Evolutionary conservation across 2,888 invertebrate species (phyloP).

Genomic region (Hanleya hanleyi): DNA sequence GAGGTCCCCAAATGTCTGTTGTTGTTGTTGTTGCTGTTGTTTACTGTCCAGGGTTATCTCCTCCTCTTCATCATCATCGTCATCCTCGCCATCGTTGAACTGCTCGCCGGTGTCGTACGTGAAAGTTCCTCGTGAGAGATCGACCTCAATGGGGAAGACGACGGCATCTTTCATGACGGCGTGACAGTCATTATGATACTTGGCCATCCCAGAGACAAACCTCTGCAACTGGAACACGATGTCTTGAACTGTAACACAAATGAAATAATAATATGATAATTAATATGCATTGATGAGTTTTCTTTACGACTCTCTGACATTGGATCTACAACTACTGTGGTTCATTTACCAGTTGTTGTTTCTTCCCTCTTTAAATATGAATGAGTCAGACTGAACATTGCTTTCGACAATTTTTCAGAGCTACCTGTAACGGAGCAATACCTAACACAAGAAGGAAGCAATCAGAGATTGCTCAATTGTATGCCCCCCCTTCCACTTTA

Average conservation of each 20-base stretch:
- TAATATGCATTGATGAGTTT: neutral
- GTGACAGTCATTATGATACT: slow-evolving; percentile 83
- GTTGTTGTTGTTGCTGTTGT: slow-evolving; percentile 5
- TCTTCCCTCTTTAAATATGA: too few relatives aligned
- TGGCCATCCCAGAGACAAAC: slow-evolving; percentile 88
- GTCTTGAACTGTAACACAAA: slow-evolving; percentile 82
- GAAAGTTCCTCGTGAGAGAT: slow-evolving; percentile 92
- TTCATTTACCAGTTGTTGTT: too few relatives aligned
- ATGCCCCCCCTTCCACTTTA: too few relatives aligned
- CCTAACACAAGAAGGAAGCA: too few relatives aligned
- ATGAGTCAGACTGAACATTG: too few relatives aligned
- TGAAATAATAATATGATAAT: too few relatives aligned
- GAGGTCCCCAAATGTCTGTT: slow-evolving; percentile 44
- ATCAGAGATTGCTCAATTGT: too few relatives aligned
- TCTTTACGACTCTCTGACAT: too few relatives aligned
- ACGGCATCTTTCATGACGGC: slow-evolving; percentile 82
- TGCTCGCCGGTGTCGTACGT: slow-evolving; percentile 78
- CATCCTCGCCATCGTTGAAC: slow-evolving; percentile 68
- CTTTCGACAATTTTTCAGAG: too few relatives aligned
- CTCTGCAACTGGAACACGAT: slow-evolving; percentile 84
- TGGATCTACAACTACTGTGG: too few relatives aligned
- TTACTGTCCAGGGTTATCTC: slow-evolving; percentile 40
- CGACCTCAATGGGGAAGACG: slow-evolving; percentile 97
- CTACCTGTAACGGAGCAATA: too few relatives aligned
- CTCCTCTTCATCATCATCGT: slow-evolving; percentile 67